phyloP scores from a whole-genome alignment of 2,113 vertebrate genomes.

The Columbina picui region DNA sequence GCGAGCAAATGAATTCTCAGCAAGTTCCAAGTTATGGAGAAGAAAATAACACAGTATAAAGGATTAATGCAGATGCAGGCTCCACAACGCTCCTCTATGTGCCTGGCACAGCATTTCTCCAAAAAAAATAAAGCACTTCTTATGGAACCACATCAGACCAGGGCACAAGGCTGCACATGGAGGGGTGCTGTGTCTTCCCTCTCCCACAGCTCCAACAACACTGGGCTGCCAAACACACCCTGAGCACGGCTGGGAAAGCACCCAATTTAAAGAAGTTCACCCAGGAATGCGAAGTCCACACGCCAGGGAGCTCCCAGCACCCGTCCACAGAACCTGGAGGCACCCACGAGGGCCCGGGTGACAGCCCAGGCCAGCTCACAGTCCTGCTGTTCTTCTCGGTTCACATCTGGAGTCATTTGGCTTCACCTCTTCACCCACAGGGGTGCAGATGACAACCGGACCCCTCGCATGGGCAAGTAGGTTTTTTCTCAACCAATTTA shows the following conservation, averaged over 20 bases:
- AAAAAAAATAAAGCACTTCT: not conserved
- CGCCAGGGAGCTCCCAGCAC: not conserved
- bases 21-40: not conserved
- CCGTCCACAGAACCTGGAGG: not conserved
- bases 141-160: not conserved
- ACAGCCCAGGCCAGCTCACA: not conserved
- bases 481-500: not conserved
- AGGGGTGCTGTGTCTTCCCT: not conserved
- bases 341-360: rapidly evolving
- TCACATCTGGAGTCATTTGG: not conserved
- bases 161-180: not conserved
- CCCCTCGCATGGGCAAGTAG: not conserved
- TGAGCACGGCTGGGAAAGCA: rapidly evolving
- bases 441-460: not conserved
- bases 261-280: not conserved
- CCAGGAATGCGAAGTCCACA: not conserved
- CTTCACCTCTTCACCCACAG: not conserved
- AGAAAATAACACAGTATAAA: not conserved
- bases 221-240: rapidly evolving
- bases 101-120: not conserved
- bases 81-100: not conserved
- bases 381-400: not conserved
- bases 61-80: not conserved
- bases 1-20: not conserved
- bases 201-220: not conserved